phyloP scores from a whole-genome alignment of 1,140 invertebrate genomes.

The Drosophila virilis region DNA sequence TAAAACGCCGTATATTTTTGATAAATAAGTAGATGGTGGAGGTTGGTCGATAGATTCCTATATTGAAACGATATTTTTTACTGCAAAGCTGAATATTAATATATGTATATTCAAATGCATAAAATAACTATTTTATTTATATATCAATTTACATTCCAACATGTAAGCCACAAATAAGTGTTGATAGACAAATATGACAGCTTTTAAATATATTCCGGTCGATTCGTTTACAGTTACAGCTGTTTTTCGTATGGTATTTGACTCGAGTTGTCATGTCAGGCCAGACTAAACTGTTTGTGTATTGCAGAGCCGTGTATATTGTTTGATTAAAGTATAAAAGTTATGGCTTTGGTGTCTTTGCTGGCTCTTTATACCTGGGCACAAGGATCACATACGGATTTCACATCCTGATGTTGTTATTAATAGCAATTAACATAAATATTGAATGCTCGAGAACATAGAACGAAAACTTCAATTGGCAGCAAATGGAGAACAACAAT shows the following conservation, averaged over 20 bases:
- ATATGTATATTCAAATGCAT: neutral
- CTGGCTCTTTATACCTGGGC: neutral
- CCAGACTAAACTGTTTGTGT: neutral
- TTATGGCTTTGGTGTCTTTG: slow-evolving; percentile 6
- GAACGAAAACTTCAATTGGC: neutral
- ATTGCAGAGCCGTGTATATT: neutral
- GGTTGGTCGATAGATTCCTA: neutral
- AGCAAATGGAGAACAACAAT: slow-evolving; percentile 17
- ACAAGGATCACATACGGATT: neutral
- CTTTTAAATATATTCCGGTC: neutral
- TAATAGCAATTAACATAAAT: neutral
- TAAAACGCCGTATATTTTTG: neutral
- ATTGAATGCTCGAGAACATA: neutral
- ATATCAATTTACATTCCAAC: neutral
- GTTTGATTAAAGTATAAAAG: neutral
- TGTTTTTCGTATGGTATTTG: neutral
- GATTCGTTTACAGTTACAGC: neutral
- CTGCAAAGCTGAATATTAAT: neutral
- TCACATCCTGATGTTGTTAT: neutral
- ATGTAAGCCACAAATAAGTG: neutral
- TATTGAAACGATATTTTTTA: neutral
- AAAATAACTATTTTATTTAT: neutral
- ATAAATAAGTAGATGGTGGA: slow-evolving; percentile 9
- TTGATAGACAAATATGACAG: neutral
- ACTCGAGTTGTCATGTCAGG: slow-evolving; percentile 11